A percentile compares a stretch with the other conserved stretches of the same genome.
Evolutionary conservation across 2,113 vertebrate species (phyloP).

Genomic region (Ophthalmolycus amberensis): DNA sequence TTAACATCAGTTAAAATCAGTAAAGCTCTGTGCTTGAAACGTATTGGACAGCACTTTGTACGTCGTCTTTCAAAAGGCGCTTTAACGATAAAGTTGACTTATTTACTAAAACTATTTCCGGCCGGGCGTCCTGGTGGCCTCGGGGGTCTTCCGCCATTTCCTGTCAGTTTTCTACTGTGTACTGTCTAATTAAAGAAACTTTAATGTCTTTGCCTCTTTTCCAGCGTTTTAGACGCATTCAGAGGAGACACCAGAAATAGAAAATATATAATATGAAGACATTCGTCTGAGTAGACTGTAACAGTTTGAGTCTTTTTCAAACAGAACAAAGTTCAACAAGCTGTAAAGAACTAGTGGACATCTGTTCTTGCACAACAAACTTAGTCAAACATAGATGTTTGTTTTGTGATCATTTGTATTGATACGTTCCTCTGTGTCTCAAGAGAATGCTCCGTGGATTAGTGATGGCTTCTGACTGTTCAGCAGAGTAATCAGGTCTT

Average conservation of each 20-base stretch:
- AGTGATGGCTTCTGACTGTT: background rate
- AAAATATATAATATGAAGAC: background rate
- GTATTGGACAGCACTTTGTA: background rate
- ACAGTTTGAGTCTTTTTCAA: constrained; percentile 19
- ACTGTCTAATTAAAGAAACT: background rate
- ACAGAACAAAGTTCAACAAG: constrained; percentile 46
- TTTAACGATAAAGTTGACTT: background rate
- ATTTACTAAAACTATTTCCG: background rate
- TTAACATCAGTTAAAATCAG: background rate
- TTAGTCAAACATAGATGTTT: constrained; percentile 33
- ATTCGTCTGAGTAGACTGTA: background rate
- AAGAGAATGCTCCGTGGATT: background rate
- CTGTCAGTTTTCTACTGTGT: background rate
- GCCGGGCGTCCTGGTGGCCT: background rate
- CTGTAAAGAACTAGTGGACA: background rate
- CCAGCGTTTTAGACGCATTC: background rate
- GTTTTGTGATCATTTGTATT: background rate
- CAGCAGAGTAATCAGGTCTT: background rate
- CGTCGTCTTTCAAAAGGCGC: background rate
- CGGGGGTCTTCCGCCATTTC: background rate
- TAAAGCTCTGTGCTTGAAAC: background rate
- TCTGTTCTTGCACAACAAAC: background rate
- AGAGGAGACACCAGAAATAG: background rate
- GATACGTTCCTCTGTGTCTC: background rate
- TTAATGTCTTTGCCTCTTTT: background rate